Percentiles rank a stretch among this genome's conserved stretches.
Conservation (phyloP, 2,113 vertebrate genomes). For the Probosciger aterrimus region DNA sequence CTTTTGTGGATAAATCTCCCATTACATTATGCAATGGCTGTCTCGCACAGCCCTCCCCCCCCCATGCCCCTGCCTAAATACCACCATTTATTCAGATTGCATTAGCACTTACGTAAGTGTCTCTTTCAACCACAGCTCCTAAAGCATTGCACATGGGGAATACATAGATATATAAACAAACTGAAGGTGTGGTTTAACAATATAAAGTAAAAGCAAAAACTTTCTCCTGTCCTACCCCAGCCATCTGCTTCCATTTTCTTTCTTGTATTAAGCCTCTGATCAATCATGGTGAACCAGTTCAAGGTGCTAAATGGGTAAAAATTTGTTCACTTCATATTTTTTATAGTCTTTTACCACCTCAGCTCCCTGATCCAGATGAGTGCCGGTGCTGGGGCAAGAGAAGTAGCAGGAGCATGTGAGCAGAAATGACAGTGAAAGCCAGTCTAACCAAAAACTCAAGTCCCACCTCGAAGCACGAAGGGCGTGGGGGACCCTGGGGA, state of each 20-base stretch:
- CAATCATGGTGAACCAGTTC: not conserved
- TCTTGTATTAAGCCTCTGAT: not conserved
- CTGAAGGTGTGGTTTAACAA: not conserved
- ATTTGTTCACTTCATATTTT: not conserved
- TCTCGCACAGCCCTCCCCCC: not conserved
- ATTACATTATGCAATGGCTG: constrained; percentile 26
- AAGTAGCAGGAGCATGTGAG: not conserved
- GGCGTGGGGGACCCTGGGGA: not conserved
- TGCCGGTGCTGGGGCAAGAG: rapidly evolving
- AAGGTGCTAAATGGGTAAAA: not conserved
- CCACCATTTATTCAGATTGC: not conserved
- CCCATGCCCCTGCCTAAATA: not conserved
- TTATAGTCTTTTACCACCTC: not conserved
- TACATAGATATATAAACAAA: not conserved
- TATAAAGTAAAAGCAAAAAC: not conserved
- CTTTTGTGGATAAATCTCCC: constrained; percentile 35
- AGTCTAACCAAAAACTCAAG: not conserved
- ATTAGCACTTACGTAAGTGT: not conserved
- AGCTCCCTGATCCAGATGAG: not conserved
- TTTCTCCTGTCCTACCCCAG: not conserved
- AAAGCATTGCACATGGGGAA: not conserved
- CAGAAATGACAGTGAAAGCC: not conserved
- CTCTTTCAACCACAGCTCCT: not conserved
- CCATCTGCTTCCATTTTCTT: not conserved
- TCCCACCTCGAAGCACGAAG: not conserved